phyloP scores from a whole-genome alignment of 1,140 invertebrate species.

The Acromyrmex echinatior region DNA sequence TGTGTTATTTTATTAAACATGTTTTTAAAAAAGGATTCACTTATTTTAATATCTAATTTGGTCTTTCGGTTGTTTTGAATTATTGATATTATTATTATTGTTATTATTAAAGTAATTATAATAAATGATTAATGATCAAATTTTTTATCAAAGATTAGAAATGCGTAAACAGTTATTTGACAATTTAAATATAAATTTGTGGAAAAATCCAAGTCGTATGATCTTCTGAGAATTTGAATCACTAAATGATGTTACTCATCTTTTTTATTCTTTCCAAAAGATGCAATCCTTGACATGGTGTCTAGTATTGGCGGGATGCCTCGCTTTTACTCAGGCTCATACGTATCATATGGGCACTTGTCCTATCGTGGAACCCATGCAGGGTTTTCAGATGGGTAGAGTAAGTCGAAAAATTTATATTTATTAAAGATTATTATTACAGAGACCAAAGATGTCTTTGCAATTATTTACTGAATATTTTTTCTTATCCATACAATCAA shows the following conservation, averaged over 20 bases:
- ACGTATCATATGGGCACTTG: conserved; percentile 92
- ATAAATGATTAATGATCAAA: neutral
- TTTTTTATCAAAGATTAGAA: conserved; percentile 11
- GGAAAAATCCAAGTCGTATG: neutral
- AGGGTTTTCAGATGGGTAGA: conserved; percentile 90
- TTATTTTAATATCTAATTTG: no score
- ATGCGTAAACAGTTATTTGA: conserved; percentile 13
- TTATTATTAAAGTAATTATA: neutral
- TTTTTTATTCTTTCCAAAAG: conserved; percentile 59
- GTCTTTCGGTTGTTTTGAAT: neutral
- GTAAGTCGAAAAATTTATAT: conserved; percentile 84
- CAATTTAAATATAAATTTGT: conserved; percentile 2
- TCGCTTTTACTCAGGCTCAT: conserved; percentile 84
- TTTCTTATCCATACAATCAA: neutral
- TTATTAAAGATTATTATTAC: neutral
- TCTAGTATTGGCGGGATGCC: conserved; percentile 69
- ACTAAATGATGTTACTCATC: neutral
- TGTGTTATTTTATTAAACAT: no score
- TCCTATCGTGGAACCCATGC: conserved; percentile 90
- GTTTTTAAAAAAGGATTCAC: no score
- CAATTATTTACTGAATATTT: neutral
- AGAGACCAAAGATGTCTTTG: neutral
- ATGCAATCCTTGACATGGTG: conserved; percentile 77
- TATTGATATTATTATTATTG: neutral
- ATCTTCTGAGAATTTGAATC: neutral